A percentile compares a stretch with the other conserved stretches of the same genome.
These are phyloP conservation scores for Vesta saturnalis DNA, from an alignment of 2,888 invertebrate genomes.

Conservation along the genomic window DNA sequence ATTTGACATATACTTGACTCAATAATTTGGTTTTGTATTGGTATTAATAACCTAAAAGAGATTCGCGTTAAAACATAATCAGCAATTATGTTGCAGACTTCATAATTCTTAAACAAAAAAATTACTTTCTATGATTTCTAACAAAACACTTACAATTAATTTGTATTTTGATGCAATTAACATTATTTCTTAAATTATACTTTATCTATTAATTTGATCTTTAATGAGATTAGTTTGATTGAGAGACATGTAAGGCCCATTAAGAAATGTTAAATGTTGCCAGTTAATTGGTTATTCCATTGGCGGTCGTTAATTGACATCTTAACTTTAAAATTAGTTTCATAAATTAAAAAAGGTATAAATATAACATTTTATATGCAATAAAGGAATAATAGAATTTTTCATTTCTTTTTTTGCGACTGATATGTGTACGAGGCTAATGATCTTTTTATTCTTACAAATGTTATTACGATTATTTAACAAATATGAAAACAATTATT, in stretches of 20 bases:
- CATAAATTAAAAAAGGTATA: conserved; percentile 13
- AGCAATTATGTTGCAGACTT: no score
- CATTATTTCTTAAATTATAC: not conserved
- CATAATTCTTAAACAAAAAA: no score
- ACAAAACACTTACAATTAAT: no score
- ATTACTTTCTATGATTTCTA: no score
- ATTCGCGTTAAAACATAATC: no score
- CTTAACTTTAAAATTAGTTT: conserved; percentile 15
- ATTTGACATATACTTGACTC: no score
- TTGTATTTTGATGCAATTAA: not conserved
- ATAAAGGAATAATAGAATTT: conserved; percentile 10
- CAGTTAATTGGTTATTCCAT: conserved; percentile 13
- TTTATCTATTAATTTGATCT: conserved; percentile 4
- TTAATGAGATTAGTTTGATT: conserved; percentile 11
- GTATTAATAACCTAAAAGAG: no score
- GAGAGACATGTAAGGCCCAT: conserved; percentile 3
- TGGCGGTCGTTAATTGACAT: conserved; percentile 15
- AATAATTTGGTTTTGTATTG: no score
- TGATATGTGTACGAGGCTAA: not conserved
- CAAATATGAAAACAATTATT: no score
- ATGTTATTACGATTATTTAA: no score
- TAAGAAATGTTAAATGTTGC: conserved; percentile 8
- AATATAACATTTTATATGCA: conserved; percentile 11
- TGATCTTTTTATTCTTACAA: not conserved
- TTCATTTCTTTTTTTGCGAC: not conserved